Percentiles rank a stretch among this genome's conserved stretches.
Evolutionary conservation across 2,888 invertebrate genomes (phyloP).

Genomic region (Pocota personata): DNA sequence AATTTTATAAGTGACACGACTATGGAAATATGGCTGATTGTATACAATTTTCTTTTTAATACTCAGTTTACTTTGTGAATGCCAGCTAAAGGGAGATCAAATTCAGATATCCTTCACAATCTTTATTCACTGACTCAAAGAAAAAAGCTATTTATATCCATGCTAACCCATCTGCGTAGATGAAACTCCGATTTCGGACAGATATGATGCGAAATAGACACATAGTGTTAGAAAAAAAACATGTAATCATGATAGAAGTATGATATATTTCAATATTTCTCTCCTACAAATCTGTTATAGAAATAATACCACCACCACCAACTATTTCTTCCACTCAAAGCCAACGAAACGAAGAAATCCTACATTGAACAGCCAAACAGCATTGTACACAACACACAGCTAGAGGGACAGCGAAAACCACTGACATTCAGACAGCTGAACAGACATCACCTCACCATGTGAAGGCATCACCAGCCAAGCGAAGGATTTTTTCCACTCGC

Average conservation of each 20-base stretch:
- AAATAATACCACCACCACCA: not conserved
- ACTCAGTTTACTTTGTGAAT: too few species aligned
- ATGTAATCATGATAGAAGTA: not conserved
- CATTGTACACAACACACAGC: slow-evolving; percentile 23
- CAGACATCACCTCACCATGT: slow-evolving; percentile 27
- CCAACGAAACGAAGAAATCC: slow-evolving; percentile 22
- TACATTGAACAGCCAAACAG: slow-evolving; percentile 24
- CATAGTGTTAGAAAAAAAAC: not conserved
- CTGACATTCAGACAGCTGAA: slow-evolving; percentile 66
- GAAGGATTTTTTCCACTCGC: not conserved
- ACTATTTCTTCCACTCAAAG: not conserved
- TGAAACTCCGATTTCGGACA: not conserved
- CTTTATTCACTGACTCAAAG: too few species aligned
- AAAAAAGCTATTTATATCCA: not conserved
- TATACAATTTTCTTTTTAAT: too few species aligned
- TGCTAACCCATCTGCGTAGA: not conserved
- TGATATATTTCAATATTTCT: slow-evolving; percentile 2
- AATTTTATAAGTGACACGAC: too few species aligned
- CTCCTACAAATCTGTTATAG: not conserved
- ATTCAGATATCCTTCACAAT: not conserved
- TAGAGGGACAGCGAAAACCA: slow-evolving; percentile 55
- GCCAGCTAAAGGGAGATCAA: too few species aligned
- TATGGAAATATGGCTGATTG: too few species aligned
- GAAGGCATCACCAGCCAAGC: not conserved
- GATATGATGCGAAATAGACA: not conserved